Conservation (phyloP, 2,888 invertebrate genomes). For the Drymonia ruficornis region DNA sequence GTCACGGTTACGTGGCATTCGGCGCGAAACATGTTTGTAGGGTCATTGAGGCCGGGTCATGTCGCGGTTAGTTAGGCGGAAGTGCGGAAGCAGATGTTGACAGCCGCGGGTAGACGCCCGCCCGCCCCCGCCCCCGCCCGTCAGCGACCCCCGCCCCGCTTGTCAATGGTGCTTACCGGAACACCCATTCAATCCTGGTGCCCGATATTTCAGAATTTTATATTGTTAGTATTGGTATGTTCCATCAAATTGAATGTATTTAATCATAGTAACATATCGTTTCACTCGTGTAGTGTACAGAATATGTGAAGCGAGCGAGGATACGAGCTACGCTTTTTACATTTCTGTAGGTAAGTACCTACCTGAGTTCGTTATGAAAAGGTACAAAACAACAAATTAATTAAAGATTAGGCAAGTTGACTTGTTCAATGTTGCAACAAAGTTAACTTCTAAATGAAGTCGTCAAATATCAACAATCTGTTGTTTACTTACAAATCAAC, state of each 20-base stretch:
- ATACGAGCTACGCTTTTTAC: no score
- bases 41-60: slow-evolving; percentile 48
- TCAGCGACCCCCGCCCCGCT: slow-evolving; percentile 30
- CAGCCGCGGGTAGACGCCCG: slow-evolving; percentile 41
- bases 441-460: background rate
- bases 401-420: no score
- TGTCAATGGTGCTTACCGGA: slow-evolving; percentile 46
- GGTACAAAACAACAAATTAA: no score
- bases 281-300: no score
- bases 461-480: no score
- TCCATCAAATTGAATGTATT: background rate
- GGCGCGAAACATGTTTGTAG: slow-evolving; percentile 41
- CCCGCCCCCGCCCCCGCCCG: slow-evolving; percentile 31
- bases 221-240: background rate
- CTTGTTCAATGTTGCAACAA: background rate
- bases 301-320: no score
- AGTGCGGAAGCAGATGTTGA: slow-evolving; percentile 72
- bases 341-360: no score
- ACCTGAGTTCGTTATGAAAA: no score
- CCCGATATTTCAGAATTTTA: slow-evolving; percentile 14
- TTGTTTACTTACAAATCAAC: no score
- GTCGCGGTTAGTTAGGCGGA: slow-evolving; percentile 67
- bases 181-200: slow-evolving; percentile 55
- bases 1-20: slow-evolving; percentile 10
- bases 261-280: background rate